A percentile compares a stretch with the other conserved stretches of the same genome.
Evolutionary conservation across 2,797 vertebrate species (phyloP).

Genomic region (Dallia pectoralis): DNA sequence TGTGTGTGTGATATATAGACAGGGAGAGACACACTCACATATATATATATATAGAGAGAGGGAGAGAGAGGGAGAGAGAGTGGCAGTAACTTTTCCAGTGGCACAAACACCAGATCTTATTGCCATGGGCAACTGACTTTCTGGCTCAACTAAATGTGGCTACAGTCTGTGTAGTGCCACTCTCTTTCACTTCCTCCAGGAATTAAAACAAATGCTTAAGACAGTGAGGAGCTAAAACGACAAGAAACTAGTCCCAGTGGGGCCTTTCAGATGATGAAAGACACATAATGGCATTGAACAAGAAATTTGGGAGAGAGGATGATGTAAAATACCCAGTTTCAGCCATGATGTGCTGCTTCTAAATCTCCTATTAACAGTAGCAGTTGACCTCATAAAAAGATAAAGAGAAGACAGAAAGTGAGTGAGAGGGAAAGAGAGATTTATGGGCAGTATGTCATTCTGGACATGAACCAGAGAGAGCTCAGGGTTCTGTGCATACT

Average conservation of each 20-base stretch:
- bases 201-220: slow-evolving; percentile 29
- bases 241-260: background rate
- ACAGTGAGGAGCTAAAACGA: background rate
- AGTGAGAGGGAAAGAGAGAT: background rate
- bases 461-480: background rate
- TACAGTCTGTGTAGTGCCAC: background rate
- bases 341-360: background rate
- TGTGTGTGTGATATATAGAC: no score
- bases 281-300: background rate
- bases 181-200: background rate
- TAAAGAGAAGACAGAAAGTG: slow-evolving; percentile 11
- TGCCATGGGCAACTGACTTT: no score
- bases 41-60: no score
- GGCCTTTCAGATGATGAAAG: background rate
- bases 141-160: background rate
- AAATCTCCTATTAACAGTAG: background rate
- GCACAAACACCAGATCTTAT: no score
- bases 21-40: no score
- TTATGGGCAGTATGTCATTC: background rate
- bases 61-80: background rate
- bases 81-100: no score
- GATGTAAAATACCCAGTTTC: background rate
- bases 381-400: background rate
- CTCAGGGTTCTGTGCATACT: background rate
- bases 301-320: background rate